Conservation (phyloP, 2,113 vertebrate genomes). For the Bothrops jararaca region DNA sequence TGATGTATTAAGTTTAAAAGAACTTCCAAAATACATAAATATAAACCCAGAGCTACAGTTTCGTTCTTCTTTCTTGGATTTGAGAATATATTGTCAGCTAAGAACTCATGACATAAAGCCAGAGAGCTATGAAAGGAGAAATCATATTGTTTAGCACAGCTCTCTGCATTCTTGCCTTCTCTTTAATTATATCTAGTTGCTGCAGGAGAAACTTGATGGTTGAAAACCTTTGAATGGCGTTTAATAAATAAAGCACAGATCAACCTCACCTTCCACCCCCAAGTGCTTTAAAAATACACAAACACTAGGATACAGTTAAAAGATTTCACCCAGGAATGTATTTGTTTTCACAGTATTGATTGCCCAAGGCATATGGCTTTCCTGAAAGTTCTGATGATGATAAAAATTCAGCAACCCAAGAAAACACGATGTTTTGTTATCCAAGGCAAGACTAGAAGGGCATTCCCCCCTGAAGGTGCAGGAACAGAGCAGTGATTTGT, state of each 20-base stretch:
- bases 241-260: conserved; percentile 17
- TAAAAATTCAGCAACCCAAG: not conserved
- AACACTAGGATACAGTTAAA: not conserved
- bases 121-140: not conserved
- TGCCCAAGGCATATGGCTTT: not conserved
- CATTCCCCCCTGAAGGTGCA: not conserved
- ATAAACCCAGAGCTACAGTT: not conserved
- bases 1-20: not conserved
- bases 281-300: not conserved
- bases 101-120: not conserved
- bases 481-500: not conserved
- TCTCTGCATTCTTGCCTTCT: not conserved
- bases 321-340: not conserved
- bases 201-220: not conserved
- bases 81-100: not conserved
- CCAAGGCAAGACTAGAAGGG: not conserved
- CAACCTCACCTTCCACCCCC: not conserved
- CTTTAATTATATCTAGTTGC: conserved; percentile 7
- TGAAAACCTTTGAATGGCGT: not conserved
- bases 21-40: not conserved
- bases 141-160: not conserved
- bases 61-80: not conserved
- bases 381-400: not conserved
- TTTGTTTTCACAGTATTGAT: not conserved
- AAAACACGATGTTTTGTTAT: not conserved